A percentile compares a stretch with the other conserved stretches of the same genome.
phyloP scores from a whole-genome alignment of 1,140 invertebrate genomes.

The Muscidifurax raptorellus region DNA sequence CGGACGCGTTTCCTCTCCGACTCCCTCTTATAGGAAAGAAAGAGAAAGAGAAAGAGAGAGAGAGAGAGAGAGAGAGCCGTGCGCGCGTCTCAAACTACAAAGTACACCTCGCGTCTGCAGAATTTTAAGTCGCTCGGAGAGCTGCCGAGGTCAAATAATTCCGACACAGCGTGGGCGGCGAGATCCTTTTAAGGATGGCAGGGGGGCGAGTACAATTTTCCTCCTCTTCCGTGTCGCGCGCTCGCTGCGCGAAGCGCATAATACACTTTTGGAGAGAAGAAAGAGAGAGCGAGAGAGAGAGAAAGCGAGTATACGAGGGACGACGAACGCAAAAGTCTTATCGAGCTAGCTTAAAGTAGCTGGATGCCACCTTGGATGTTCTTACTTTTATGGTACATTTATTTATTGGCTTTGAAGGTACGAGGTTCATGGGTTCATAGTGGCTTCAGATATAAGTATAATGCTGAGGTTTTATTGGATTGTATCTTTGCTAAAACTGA shows the following conservation, averaged over 20 bases:
- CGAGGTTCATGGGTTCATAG: background rate
- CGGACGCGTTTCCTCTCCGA: background rate
- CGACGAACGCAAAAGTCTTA: background rate
- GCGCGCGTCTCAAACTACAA: background rate
- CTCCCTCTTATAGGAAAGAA: background rate
- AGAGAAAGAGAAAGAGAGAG: too few relatives aligned
- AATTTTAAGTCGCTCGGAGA: conserved; percentile 8
- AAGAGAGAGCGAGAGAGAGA: background rate
- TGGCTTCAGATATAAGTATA: background rate
- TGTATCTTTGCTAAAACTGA: background rate
- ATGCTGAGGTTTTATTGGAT: background rate
- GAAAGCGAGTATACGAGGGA: background rate
- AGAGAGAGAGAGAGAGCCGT: too few relatives aligned
- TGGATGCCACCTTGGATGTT: background rate
- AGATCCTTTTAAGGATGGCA: background rate
- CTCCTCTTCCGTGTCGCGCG: background rate
- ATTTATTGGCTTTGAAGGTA: background rate
- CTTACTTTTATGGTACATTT: background rate
- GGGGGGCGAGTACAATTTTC: background rate
- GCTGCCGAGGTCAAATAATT: conserved; percentile 5
- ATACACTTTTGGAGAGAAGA: background rate
- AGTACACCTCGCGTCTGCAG: background rate
- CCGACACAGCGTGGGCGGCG: background rate
- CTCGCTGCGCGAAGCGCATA: background rate
- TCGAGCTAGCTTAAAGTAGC: background rate